Evolutionary conservation across 2,888 invertebrate genomes (phyloP).

Genomic region (Alloscopus bannaensis): DNA sequence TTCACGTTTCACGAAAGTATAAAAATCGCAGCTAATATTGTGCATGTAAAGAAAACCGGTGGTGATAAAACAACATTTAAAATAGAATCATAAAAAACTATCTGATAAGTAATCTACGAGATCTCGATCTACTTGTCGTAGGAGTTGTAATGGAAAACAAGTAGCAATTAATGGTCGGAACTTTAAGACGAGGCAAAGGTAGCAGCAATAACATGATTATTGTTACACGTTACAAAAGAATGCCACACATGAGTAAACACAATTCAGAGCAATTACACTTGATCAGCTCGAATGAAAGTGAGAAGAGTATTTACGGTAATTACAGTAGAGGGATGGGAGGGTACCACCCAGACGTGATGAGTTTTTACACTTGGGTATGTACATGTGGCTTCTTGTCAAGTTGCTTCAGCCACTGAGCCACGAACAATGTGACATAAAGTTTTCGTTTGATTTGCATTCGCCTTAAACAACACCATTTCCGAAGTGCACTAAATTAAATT

Average conservation of each 20-base stretch:
- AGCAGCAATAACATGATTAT: too few relatives aligned
- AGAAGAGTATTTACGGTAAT: conserved; percentile 39
- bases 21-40: conserved; percentile 12
- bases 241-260: too few relatives aligned
- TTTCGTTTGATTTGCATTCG: too few relatives aligned
- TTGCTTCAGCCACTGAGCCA: neutral
- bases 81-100: conserved; percentile 15
- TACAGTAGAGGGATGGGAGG: neutral
- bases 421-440: conserved; percentile 23
- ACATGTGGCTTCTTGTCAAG: conserved; percentile 16
- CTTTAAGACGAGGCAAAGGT: too few relatives aligned
- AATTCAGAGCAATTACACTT: neutral
- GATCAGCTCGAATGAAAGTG: conserved; percentile 37
- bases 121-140: conserved; percentile 5
- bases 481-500: too few relatives aligned
- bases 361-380: neutral
- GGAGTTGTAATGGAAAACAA: neutral
- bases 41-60: neutral
- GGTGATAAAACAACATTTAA: conserved; percentile 19
- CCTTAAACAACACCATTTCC: too few relatives aligned
- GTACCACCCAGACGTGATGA: conserved; percentile 29
- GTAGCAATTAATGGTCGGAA: too few relatives aligned
- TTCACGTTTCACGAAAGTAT: conserved; percentile 26
- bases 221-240: too few relatives aligned
- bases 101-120: conserved; percentile 1